Conservation (phyloP, 2,113 vertebrate species). For the Cercocebus atys region DNA sequence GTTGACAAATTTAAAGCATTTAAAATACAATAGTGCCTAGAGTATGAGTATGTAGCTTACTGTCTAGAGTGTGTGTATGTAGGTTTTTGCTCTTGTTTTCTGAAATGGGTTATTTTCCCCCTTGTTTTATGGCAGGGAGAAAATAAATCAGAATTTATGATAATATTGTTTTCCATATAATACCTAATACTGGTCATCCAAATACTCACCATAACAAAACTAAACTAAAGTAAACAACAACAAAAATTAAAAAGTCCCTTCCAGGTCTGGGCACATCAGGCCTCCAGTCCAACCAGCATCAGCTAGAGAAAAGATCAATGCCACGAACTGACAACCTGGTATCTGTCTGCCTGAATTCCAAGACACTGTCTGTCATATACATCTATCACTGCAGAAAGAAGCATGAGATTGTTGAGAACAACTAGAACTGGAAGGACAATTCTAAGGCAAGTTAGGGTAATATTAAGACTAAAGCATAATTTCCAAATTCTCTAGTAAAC, state of each 20-base stretch:
- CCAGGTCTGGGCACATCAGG: neutral
- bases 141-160: neutral
- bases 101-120: neutral
- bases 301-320: neutral
- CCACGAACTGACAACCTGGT: neutral
- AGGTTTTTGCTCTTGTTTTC: neutral
- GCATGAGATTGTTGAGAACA: neutral
- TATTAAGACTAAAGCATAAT: neutral
- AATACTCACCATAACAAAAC: neutral
- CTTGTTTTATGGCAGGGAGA: neutral
- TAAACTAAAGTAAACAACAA: neutral
- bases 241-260: neutral
- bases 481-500: constrained; percentile 28
- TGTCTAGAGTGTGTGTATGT: no score
- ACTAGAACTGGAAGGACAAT: neutral
- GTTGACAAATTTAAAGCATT: neutral
- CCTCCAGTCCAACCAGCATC: neutral
- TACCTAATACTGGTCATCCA: neutral
- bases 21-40: neutral
- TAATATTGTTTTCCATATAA: neutral
- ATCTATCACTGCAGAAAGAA: neutral
- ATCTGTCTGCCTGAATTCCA: neutral
- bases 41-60: neutral
- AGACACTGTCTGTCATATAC: neutral
- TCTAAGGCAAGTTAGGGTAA: neutral